Base-by-base conservation (phyloP, 2,888 invertebrate species). In the Pyrgus malvae region DNA sequence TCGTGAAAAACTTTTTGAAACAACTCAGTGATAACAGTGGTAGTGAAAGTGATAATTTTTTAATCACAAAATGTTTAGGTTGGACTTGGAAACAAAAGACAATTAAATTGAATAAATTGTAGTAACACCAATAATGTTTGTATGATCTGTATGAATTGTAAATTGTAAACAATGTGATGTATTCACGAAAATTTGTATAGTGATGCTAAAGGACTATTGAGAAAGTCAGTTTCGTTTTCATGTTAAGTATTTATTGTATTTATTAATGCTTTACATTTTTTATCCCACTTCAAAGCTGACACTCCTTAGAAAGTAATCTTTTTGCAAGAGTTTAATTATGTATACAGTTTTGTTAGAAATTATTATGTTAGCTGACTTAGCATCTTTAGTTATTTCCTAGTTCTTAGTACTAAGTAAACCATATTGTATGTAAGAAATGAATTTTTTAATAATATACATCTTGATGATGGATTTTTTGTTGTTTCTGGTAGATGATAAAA, bases 1-100 rank as follows among this genome's bases (percentile, higher is more conserved):
- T 80, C 93, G 97, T 71, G 96, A 97, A 91, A 96, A 94, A 85
- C 92, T 96, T 75, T 94, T 93, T 71, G 94, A 94, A 80, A 90
- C 85, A 62, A 88, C 89, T 65, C 87, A 85, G 83, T 90, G 76
- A 87, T 80, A 73, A 73, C 63, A 76, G 82, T 81, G 81, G 70
- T 69, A 78, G 82, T 82, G 85, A 74, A 48, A 48, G 54, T 55
- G 54, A 55, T 48, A 8, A 41, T 33, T 45, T 3, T 11, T 21
- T 16, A 40, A 19, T 12, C 11, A 46, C n/a, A 11, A 48, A 19
- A 31, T 46, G 40, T 45, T 25, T 31, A 35, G 11, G 23, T 19
- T 37, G 45, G 44, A 44, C 44, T 37, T 16, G 5, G 59, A 60
- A 55, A 40, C 60, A 48, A 62, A 54, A 59, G 60, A 63, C 56